Conservation (phyloP, 2,888 invertebrate genomes). For the Parasteatoda lunata region DNA sequence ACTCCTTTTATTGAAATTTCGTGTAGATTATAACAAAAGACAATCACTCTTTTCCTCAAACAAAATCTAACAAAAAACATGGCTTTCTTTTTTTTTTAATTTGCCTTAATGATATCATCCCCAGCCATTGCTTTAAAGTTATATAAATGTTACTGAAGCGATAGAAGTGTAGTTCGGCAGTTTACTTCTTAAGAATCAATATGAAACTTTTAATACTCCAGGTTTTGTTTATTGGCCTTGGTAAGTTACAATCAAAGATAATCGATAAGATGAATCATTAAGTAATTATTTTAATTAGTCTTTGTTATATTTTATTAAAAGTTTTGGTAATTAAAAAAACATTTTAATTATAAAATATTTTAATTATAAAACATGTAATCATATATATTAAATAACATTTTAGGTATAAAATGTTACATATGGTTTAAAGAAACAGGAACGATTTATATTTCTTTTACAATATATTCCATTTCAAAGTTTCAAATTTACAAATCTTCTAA, state of each 20-base stretch:
- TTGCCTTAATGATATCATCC: neutral
- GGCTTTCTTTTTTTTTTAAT: conserved; percentile 19
- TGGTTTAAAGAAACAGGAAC: no score
- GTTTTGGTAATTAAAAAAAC: no score
- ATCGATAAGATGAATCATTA: neutral
- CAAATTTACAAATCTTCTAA: no score
- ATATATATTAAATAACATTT: no score
- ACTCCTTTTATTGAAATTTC: conserved; percentile 37
- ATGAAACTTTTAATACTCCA: conserved; percentile 28
- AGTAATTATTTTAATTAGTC: neutral
- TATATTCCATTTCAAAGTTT: no score
- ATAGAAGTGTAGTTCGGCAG: conserved; percentile 6
- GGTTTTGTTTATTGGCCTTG: conserved; percentile 36
- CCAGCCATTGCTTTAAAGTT: conserved; percentile 27
- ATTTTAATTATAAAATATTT: no score
- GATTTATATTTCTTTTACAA: no score
- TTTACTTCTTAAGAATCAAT: neutral
- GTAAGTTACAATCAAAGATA: conserved; percentile 26
- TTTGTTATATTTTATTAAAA: no score
- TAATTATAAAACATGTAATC: no score
- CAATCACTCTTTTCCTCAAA: conserved; percentile 24
- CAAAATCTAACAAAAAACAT: neutral
- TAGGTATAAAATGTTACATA: no score
- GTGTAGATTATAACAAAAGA: neutral
- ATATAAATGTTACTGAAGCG: conserved; percentile 42